Evolutionary conservation across 2,888 invertebrate genomes (phyloP), one percentile per base, ranked within the genome.

Genomic region (Acanthosepion lycidas): DNA sequence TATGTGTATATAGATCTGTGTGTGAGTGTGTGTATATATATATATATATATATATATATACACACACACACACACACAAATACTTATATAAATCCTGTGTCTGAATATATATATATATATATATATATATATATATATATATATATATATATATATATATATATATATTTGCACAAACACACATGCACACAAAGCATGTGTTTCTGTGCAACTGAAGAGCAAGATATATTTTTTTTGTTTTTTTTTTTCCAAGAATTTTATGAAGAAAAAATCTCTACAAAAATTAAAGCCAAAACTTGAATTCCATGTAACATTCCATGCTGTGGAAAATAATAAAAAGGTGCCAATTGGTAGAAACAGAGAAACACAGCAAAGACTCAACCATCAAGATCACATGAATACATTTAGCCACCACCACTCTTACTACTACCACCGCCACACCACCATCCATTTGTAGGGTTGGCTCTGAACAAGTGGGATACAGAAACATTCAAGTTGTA

Each of bases 381-480:
- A 78, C 15, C 78, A 78, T n/a, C 78, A 78, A 51, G 92, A 49
- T 92, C 51, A 92, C 49, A 92, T 92, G 49, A 92, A 92, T 53
- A 92, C 48, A 53, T 92, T 92, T 48, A 49, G 49, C 51, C 51
- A 51, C 51, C 48, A 51, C 92, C 48, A 92, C 48, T 48, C 28
- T 51, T 51, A 92, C 92, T 53, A 92, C 51, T 53, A 92, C 78
- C 78, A 78, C n/a, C 78, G n/a, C 78, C 78, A 78, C n/a, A 78
- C 78, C 33, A 78, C 78, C 78, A 78, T 78, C 78, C 78, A 78
- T 33, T 33, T 33, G n/a, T n/a, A n/a, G 78, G 78, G 78, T 78
- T 78, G 78, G n/a, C 78, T 78, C 78, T 78, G 78, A 78, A 78
- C 78, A 78, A 78, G 78, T 78, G 78, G 78, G 78, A 33, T 33